Percentiles rank a stretch among this genome's conserved stretches.
Conservation (phyloP, 2,113 vertebrate species). For the Tilapia sparmanii region DNA sequence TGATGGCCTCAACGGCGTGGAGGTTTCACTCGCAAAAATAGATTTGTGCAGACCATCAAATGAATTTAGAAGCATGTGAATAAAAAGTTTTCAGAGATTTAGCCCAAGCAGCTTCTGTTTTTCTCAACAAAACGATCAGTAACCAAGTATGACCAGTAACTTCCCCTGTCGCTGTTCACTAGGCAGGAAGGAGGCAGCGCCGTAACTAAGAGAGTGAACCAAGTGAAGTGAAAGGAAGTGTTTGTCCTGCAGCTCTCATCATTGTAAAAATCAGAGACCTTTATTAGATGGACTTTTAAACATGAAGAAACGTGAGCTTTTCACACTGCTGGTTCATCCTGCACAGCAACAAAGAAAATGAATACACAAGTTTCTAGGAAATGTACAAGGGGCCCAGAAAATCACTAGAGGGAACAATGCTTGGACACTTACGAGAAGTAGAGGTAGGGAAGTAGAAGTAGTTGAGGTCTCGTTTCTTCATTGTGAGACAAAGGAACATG, state of each 20-base stretch:
- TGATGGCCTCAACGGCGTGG: background rate
- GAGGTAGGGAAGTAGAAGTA: background rate
- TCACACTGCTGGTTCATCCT: background rate
- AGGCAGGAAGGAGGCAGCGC: background rate
- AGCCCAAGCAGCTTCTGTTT: background rate
- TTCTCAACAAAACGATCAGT: background rate
- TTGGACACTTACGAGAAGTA: background rate
- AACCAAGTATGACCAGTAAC: background rate
- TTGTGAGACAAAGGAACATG: background rate
- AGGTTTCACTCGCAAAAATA: background rate
- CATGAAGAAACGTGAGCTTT: background rate
- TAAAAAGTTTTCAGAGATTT: fast-evolving
- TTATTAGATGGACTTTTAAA: background rate
- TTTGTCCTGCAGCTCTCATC: background rate
- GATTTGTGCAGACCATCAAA: background rate
- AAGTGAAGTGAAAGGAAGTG: background rate
- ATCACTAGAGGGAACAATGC: background rate
- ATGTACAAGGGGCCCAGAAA: background rate
- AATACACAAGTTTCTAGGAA: fast-evolving
- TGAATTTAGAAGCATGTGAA: background rate
- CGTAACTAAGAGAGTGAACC: background rate
- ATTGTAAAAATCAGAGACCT: fast-evolving
- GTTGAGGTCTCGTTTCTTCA: background rate
- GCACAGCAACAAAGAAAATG: background rate
- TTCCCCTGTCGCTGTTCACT: background rate